Conservation (phyloP, 2,797 vertebrate species). For the Benthosema pterotum region DNA sequence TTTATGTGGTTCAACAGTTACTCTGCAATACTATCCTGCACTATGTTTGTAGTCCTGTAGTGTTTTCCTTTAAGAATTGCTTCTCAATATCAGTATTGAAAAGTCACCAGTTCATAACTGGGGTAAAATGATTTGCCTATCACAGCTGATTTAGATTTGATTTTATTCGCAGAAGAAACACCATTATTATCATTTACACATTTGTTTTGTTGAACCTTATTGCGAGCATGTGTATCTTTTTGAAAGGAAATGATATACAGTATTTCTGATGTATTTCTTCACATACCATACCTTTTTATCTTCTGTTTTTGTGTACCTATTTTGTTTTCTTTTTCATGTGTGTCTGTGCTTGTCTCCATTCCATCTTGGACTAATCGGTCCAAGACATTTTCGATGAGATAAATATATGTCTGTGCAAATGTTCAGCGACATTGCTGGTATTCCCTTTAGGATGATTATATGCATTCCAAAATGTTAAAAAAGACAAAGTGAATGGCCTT, state of each 20-base stretch:
- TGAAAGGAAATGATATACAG: too few relatives aligned
- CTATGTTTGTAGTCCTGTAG: constrained; percentile 34
- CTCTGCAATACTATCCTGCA: constrained; percentile 31
- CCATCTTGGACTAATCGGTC: background rate
- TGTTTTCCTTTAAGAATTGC: constrained; percentile 8
- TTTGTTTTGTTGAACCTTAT: background rate
- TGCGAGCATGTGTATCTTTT: too few relatives aligned
- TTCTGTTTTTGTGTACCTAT: background rate
- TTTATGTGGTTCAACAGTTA: background rate
- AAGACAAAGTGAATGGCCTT: constrained; percentile 5
- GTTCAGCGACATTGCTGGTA: constrained; percentile 30
- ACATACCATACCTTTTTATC: too few relatives aligned
- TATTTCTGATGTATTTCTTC: too few relatives aligned
- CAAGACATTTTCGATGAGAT: too few relatives aligned
- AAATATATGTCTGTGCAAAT: constrained; percentile 12
- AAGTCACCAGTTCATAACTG: background rate
- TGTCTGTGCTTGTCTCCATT: background rate
- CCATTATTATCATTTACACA: background rate
- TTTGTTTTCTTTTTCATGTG: background rate
- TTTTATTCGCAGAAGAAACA: constrained; percentile 3
- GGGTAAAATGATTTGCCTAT: background rate
- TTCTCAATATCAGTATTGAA: constrained; percentile 10
- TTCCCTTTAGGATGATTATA: constrained; percentile 22
- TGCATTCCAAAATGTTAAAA: constrained; percentile 2
- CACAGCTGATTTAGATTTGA: background rate